Base-by-base conservation (phyloP, 2,888 invertebrate species). In the Pammene aurita region DNA sequence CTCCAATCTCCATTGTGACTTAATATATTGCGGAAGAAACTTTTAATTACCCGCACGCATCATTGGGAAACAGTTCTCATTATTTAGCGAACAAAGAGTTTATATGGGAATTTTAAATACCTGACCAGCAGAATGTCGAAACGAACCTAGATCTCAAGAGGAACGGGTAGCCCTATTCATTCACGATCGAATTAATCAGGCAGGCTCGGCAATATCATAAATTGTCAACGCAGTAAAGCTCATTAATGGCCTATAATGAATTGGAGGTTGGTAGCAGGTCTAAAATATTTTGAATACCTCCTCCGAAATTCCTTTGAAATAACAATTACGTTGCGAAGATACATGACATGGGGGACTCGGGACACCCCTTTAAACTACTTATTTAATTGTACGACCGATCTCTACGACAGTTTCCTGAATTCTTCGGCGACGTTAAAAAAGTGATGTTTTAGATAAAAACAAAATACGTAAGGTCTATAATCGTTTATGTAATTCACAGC, bases 161-260 rank as follows among this genome's bases (percentile, higher is more conserved):
- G 78, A 74, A 76, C 74, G 77, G 74, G 75, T 80, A 77, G 81
- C 78, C 80, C 82, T 81, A 84, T 86, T 84, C 82, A 85, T 81
- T 82, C 79, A 83, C 83, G 82, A 81, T 86, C 86, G 83, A 86
- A 90, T 91, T 88, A 89, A 89, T 90, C 86, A 86, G 83, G 60
- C 76, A 78, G 77, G 74, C 73, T 71, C 67, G 75, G 77, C 76
- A 73, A 76, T 78, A 76, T 78, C 81, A 87, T 89, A 91, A 89
- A 90, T 87, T 84, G 74, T 81, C 74, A 77, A 76, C 73, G 83
- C 82, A 82, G 60, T 69, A 88, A 90, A 90, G 88, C 78, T 86
- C 85, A 83, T 87, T 89, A 89, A 89, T 87, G 81, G 79, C 76
- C 84, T 75, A 82, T 89, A 92, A 91, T 92, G 89, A 90, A 92